Evolutionary conservation across 2,113 vertebrate species (phyloP).

Genomic region (Gasterosteus nipponicus): DNA sequence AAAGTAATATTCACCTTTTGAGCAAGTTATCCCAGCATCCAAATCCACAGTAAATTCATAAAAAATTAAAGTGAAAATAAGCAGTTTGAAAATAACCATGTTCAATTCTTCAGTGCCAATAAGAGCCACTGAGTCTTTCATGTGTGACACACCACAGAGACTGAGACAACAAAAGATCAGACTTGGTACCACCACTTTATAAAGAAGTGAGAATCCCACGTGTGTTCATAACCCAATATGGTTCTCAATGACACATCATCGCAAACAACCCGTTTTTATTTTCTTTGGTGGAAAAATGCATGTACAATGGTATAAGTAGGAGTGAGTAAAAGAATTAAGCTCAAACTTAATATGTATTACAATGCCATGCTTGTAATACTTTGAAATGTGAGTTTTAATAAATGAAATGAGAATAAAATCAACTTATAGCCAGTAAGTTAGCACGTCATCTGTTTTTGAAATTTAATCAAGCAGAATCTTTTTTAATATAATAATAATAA

Average conservation of each 20-base stretch:
- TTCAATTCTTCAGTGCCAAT: not conserved
- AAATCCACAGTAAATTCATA: not conserved
- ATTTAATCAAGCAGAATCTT: not conserved
- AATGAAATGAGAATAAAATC: not conserved
- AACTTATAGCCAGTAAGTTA: not conserved
- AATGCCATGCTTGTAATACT: not conserved
- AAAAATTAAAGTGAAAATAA: conserved; percentile 39
- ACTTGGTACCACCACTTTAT: not conserved
- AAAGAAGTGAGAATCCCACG: not conserved
- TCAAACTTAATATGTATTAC: not conserved
- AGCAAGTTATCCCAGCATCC: not conserved
- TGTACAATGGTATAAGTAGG: not conserved
- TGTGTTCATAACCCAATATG: not conserved
- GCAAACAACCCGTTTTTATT: not conserved
- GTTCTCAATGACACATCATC: not conserved
- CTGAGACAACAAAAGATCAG: not conserved
- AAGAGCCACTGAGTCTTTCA: not conserved
- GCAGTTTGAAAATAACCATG: conserved; percentile 42
- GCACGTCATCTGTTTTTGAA: not conserved
- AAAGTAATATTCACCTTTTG: conserved; percentile 56
- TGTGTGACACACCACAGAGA: not conserved
- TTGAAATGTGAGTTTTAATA: not conserved
- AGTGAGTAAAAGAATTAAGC: not conserved
- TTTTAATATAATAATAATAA: too few species aligned
- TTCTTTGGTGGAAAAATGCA: not conserved